A percentile compares a stretch with the other conserved stretches of the same genome.
These are phyloP conservation scores for Listronotus oregonensis DNA, from an alignment of 1,140 invertebrate genomes.

Conservation along the genomic window DNA sequence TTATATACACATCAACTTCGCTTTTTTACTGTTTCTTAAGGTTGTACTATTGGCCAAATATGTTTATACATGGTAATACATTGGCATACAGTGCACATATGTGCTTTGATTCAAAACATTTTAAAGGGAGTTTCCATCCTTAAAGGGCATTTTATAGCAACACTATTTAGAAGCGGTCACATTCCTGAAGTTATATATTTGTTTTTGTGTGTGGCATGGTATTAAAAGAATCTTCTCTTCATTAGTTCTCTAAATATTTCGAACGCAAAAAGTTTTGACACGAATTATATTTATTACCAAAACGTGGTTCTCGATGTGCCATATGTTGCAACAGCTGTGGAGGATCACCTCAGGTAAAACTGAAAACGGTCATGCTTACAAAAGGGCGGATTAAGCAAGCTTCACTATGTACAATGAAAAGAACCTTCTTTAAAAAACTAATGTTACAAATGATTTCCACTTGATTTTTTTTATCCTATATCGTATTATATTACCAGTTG, in stretches of 20 bases:
- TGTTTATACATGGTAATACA: too few relatives aligned
- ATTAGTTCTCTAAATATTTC: conserved; percentile 10
- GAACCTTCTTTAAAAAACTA: conserved; percentile 24
- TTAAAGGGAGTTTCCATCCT: too few relatives aligned
- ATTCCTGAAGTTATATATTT: neutral
- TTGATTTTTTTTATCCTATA: conserved; percentile 25
- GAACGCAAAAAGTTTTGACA: conserved; percentile 31
- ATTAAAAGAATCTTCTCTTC: conserved; percentile 22
- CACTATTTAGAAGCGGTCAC: neutral
- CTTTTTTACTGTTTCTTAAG: too few relatives aligned
- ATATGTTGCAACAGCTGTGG: conserved; percentile 28
- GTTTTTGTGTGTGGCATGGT: conserved; percentile 13
- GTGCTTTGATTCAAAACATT: too few relatives aligned
- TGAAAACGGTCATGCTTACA: conserved; percentile 11
- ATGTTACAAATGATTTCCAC: conserved; percentile 34
- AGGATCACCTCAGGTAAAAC: conserved; percentile 20
- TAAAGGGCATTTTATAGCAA: too few relatives aligned
- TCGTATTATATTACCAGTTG: conserved; percentile 14
- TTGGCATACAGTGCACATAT: too few relatives aligned
- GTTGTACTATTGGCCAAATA: too few relatives aligned
- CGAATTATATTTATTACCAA: conserved; percentile 21
- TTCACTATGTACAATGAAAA: conserved; percentile 13
- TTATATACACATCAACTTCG: too few relatives aligned
- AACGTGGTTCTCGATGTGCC: conserved; percentile 22
- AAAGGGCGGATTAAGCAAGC: conserved; percentile 17